These are phyloP conservation scores for Bhutanitis thaidina DNA, from an alignment of 2,888 invertebrate species.

Conservation along the genomic window DNA sequence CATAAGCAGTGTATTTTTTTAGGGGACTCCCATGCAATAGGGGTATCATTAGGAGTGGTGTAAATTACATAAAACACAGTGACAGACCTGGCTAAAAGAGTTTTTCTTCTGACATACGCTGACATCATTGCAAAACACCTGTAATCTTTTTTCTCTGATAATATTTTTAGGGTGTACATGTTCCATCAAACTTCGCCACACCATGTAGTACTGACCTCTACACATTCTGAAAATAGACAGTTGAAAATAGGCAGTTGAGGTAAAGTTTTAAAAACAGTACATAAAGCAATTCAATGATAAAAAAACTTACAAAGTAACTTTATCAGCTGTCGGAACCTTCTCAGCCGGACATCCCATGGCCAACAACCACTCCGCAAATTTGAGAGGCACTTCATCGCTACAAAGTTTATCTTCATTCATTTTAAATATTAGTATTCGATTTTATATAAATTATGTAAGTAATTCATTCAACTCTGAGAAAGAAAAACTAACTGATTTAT, in stretches of 20 bases:
- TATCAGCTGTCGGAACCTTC: conserved; percentile 57
- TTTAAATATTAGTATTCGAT: not conserved
- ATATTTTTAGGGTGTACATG: conserved; percentile 52
- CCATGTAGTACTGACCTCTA: conserved; percentile 65
- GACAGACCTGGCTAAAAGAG: conserved; percentile 15
- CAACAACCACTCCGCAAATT: conserved; percentile 63
- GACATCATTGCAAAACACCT: conserved; percentile 61
- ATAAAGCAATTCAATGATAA: not conserved
- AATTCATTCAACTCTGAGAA: too few relatives aligned
- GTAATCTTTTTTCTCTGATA: conserved; percentile 49
- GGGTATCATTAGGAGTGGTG: too few relatives aligned
- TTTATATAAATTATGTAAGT: too few relatives aligned
- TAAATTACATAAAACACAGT: too few relatives aligned
- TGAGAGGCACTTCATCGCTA: conserved; percentile 59
- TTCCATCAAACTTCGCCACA: conserved; percentile 69
- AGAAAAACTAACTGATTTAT: too few relatives aligned
- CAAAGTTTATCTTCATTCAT: conserved; percentile 45
- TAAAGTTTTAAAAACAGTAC: too few relatives aligned
- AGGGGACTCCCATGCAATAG: too few relatives aligned
- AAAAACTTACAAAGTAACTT: conserved; percentile 53
- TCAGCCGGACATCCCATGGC: conserved; percentile 65
- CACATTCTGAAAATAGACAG: conserved; percentile 49
- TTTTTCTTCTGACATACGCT: conserved; percentile 36
- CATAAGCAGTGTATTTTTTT: too few relatives aligned
- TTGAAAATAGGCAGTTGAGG: too few relatives aligned